phyloP scores from a whole-genome alignment of 2,113 vertebrate genomes.

The Myrmecobius fasciatus region DNA sequence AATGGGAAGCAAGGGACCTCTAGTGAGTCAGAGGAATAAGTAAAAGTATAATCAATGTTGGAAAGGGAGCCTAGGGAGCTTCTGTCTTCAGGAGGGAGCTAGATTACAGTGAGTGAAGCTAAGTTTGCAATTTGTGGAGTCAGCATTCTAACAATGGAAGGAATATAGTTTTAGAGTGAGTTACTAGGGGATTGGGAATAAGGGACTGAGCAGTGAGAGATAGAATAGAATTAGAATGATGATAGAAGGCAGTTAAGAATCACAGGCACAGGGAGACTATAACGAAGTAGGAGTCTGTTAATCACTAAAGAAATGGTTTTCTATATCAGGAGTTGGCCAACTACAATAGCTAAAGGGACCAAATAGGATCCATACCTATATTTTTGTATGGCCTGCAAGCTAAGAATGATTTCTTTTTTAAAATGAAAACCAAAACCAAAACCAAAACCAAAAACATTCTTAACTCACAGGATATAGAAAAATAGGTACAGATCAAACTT shows the following conservation, averaged over 20 bases:
- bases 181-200: no score
- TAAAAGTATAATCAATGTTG: no score
- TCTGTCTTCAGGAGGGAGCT: background rate
- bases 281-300: background rate
- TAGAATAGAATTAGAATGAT: background rate
- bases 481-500: background rate
- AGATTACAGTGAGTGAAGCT: background rate
- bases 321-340: background rate
- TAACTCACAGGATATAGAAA: background rate
- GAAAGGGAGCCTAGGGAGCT: no score
- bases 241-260: no score
- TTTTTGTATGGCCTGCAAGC: background rate
- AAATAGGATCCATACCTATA: background rate
- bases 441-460: background rate
- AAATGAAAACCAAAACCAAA: background rate
- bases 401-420: background rate
- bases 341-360: background rate
- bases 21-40: no score
- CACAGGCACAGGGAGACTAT: background rate
- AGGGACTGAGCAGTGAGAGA: background rate
- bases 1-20: no score
- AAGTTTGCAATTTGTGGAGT: no score
- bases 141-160: no score
- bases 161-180: no score
- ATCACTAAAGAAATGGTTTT: background rate